Evolutionary conservation across 2,888 invertebrate genomes (phyloP).

Genomic region (Oasisia sp.): DNA sequence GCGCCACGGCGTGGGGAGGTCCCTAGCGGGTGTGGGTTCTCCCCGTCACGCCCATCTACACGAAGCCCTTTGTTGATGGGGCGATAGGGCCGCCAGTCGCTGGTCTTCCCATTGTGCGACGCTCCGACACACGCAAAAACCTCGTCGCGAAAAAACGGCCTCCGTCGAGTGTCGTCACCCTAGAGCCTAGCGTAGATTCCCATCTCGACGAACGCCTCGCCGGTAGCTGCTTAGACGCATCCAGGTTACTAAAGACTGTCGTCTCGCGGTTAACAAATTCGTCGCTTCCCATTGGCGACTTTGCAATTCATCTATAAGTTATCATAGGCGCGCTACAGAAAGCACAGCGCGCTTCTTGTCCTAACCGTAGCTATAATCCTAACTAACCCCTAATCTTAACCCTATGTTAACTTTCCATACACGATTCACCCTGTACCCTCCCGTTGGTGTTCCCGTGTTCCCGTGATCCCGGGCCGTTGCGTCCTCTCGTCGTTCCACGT

Average conservation of each 20-base stretch:
- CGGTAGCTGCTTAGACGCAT: not conserved
- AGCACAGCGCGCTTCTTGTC: too few relatives aligned
- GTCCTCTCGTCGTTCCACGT: not conserved
- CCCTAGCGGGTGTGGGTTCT: not conserved
- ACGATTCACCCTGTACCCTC: not conserved
- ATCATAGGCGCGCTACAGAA: too few relatives aligned
- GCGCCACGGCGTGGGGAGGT: not conserved
- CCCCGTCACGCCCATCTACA: not conserved
- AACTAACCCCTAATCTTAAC: too few relatives aligned
- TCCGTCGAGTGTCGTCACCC: not conserved
- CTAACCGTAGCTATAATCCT: too few relatives aligned
- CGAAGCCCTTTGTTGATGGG: not conserved
- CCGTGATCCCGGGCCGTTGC: not conserved
- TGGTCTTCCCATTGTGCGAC: not conserved
- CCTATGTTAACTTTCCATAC: not conserved
- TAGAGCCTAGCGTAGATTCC: not conserved
- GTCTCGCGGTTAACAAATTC: not conserved
- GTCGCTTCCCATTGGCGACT: too few relatives aligned
- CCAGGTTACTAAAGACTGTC: not conserved
- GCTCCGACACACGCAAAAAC: not conserved
- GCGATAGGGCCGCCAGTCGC: not conserved
- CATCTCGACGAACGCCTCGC: not conserved
- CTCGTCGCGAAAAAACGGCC: not conserved
- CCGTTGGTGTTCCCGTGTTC: not conserved
- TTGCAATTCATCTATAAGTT: too few relatives aligned